Percentiles rank a stretch among this genome's conserved stretches.
These are phyloP conservation scores for Buceros bicornis DNA, from an alignment of 2,797 vertebrate genomes.

Conservation along the genomic window DNA sequence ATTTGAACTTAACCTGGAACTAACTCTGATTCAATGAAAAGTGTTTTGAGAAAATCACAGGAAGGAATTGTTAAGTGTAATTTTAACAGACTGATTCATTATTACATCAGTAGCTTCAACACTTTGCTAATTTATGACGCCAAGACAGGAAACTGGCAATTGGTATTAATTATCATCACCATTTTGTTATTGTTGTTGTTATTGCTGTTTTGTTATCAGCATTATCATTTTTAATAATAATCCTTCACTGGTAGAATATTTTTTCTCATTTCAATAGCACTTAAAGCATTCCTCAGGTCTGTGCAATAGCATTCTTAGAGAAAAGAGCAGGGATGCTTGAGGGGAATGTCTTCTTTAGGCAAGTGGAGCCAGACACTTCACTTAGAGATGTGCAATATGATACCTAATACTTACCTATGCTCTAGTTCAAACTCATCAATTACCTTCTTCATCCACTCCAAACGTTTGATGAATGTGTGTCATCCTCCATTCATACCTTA, in stretches of 20 bases:
- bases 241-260: neutral
- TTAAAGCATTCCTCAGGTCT: neutral
- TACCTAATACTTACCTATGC: neutral
- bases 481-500: neutral
- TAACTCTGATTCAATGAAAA: neutral
- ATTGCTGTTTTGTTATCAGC: neutral
- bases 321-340: neutral
- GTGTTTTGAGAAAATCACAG: neutral
- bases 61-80: neutral
- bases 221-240: neutral
- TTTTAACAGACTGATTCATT: neutral
- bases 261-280: neutral
- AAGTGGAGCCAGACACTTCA: neutral
- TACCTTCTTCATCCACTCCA: neutral
- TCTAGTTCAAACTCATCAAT: neutral
- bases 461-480: neutral
- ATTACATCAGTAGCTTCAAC: neutral
- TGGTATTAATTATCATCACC: neutral
- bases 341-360: neutral
- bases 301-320: neutral
- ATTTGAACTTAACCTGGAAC: neutral
- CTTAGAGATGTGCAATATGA: neutral
- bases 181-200: neutral
- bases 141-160: neutral
- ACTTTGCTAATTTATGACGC: neutral